Evolutionary conservation across 2,888 invertebrate genomes (phyloP).

Genomic region (Bombylius discolor): DNA sequence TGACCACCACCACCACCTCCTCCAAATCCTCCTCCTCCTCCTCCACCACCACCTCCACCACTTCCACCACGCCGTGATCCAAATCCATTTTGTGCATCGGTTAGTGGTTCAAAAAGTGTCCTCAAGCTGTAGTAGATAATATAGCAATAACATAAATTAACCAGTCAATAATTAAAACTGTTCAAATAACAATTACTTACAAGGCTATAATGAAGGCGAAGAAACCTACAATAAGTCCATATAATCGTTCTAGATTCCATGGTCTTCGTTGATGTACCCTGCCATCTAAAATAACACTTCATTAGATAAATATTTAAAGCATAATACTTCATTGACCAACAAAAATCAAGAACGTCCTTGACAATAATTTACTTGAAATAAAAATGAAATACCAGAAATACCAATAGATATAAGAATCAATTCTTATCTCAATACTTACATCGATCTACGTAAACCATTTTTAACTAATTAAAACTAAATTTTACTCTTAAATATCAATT

Average conservation of each 20-base stretch:
- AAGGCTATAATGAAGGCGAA: slow-evolving; percentile 3
- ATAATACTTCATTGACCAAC: too few relatives aligned
- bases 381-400: too few relatives aligned
- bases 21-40: slow-evolving; percentile 1
- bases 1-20: neutral
- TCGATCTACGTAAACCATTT: slow-evolving; percentile 6
- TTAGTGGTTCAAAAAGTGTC: slow-evolving; percentile 3
- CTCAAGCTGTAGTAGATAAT: neutral
- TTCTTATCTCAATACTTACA: neutral
- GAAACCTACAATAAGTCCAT: neutral
- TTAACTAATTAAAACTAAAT: neutral
- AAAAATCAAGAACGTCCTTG: too few relatives aligned
- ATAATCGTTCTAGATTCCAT: neutral
- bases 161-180: too few relatives aligned
- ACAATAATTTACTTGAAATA: too few relatives aligned
- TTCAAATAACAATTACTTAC: slow-evolving; percentile 1
- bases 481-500: too few relatives aligned
- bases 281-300: slow-evolving; percentile 2
- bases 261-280: slow-evolving; percentile 1
- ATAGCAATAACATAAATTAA: neutral
- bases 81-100: neutral
- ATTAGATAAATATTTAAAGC: neutral
- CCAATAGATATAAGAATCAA: neutral
- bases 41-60: neutral
- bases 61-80: slow-evolving; percentile 1